Evolutionary conservation across 2,888 invertebrate species (phyloP), one percentile per base, ranked within the genome.

Genomic region (Aphodius sticticus): DNA sequence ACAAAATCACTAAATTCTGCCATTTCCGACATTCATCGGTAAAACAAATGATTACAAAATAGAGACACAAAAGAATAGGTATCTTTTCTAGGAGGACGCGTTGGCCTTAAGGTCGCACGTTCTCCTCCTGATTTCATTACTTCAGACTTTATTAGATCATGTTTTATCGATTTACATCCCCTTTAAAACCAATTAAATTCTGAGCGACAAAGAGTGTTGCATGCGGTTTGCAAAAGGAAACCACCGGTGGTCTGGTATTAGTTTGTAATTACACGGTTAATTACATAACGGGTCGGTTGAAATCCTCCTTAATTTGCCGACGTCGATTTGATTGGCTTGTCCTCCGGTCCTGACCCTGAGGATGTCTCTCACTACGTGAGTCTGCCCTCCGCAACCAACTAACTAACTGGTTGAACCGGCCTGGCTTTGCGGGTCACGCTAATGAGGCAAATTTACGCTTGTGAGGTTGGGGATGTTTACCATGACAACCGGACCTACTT

Each of bases 401-500:
- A 53, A 53, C 53, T 53, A 53, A 53, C 53, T 53, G 12, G 7
- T 9, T 53, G 53, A 9, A 53, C 7, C 1, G 53, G 53, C 4
- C 12, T 53, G 53, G 53, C 53, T 53, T 53, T 53, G 53, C 53
- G 53, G 53, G 53, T 53, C 12, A 53, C 53, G 9, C 53, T 53
- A 53, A 53, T 53, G 53, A 53, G 7, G 53, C 53, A 5, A 53
- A 53, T 53, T 3, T 53, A 53, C 53, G 53, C 2, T 53, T 53
- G 53, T 53, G 53, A 7, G 12, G 53, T 9, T 53, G 53, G 53
- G 53, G 53, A 53, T 9, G 53, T 53, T 53, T 53, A 53, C 53
- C 53, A 53, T 53, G 53, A 53, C 53, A 53, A 53, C 53, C 53
- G 53, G 53, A 53, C 53, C 53, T 53, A 53, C 53, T 53, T 53